A percentile compares a stretch with the other conserved stretches of the same genome.
Conservation (phyloP, 2,888 invertebrate genomes). For the Anoplius nigerrimus region DNA sequence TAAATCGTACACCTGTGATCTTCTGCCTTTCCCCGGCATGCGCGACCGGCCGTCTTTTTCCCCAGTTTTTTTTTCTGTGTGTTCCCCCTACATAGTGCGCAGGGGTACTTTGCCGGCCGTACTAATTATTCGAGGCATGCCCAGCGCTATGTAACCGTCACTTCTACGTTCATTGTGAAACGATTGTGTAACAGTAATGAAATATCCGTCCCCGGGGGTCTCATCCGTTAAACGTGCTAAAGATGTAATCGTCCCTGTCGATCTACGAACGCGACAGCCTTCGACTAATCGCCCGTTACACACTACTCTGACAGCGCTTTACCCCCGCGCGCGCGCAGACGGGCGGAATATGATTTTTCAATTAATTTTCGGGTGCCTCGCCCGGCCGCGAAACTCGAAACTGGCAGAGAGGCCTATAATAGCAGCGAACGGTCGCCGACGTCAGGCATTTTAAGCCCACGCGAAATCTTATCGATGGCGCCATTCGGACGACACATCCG, state of each 20-base stretch:
- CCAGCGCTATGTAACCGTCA: not conserved
- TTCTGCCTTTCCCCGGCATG: no score
- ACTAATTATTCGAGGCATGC: not conserved
- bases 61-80: no score
- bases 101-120: no score
- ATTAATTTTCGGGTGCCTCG: not conserved
- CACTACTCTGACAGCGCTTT: not conserved
- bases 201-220: not conserved
- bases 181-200: constrained; percentile 5
- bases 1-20: no score
- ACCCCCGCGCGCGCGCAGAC: not conserved
- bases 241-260: not conserved
- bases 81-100: no score
- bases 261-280: not conserved
- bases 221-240: constrained; percentile 34
- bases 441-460: constrained; percentile 24
- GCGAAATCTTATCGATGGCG: constrained; percentile 15
- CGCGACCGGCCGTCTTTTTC: no score
- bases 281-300: not conserved
- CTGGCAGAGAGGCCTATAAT: not conserved
- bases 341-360: no score
- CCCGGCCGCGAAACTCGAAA: not conserved
- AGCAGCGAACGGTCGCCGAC: not conserved
- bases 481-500: constrained; percentile 31
- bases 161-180: not conserved